Evolutionary conservation across 2,797 vertebrate genomes (phyloP).

Genomic region (Salarias fasciatus): DNA sequence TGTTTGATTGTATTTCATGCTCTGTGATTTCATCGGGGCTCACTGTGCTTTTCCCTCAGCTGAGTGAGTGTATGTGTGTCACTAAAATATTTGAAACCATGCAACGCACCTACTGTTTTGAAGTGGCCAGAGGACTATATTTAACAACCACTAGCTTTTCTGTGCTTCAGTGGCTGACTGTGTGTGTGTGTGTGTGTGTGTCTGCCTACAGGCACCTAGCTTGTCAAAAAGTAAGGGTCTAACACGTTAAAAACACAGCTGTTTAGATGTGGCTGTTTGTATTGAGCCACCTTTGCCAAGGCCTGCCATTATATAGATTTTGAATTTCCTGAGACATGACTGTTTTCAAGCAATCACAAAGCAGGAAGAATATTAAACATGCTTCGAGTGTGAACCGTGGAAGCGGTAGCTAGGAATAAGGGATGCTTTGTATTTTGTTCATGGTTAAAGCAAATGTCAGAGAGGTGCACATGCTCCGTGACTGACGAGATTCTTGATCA

Average conservation of each 20-base stretch:
- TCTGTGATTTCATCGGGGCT: constrained; percentile 13
- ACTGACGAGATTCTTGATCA: constrained; percentile 49
- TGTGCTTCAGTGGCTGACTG: not conserved
- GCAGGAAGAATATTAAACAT: constrained; percentile 31
- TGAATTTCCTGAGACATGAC: constrained; percentile 56
- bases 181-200: constrained; percentile 14
- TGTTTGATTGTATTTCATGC: constrained; percentile 26
- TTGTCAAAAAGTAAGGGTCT: constrained; percentile 28
- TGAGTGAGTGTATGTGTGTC: constrained; percentile 14
- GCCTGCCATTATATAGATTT: constrained; percentile 63
- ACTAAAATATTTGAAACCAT: constrained; percentile 35
- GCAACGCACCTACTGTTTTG: constrained; percentile 30
- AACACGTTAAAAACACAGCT: constrained; percentile 38
- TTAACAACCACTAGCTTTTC: constrained; percentile 20
- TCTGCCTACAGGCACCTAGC: constrained; percentile 23
- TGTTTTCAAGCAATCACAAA: constrained; percentile 49
- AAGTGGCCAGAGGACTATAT: constrained; percentile 34
- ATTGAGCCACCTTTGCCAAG: constrained; percentile 34
- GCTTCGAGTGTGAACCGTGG: constrained; percentile 7
- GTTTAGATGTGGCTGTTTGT: constrained; percentile 34
- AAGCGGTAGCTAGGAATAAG: constrained; percentile 2
- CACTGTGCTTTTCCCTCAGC: constrained; percentile 1
- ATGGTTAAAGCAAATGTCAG: constrained; percentile 29
- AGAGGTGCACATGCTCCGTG: constrained; percentile 25
- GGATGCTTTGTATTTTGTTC: constrained; percentile 22